A percentile compares a stretch with the other conserved stretches of the same genome.
These are phyloP conservation scores for Acipenser oxyrinchus DNA, from an alignment of 2,797 vertebrate genomes.

Conservation along the genomic window DNA sequence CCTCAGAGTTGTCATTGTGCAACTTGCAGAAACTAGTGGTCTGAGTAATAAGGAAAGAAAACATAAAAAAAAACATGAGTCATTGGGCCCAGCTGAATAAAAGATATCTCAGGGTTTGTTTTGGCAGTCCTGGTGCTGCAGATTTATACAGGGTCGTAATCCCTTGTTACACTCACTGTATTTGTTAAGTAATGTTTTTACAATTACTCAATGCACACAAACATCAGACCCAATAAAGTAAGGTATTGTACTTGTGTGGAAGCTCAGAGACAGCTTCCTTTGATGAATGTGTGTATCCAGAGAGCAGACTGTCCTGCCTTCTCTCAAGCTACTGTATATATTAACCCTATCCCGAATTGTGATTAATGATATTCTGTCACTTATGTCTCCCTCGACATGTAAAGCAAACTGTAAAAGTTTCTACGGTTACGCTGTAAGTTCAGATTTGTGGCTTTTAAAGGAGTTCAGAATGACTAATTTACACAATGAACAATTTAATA, in stretches of 20 bases:
- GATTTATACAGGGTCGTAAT: slow-evolving; percentile 17
- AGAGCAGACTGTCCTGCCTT: slow-evolving; percentile 6
- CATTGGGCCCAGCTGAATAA: slow-evolving; percentile 9
- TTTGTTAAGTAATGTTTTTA: slow-evolving; percentile 16
- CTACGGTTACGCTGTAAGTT: slow-evolving; percentile 6
- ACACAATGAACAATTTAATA: background rate
- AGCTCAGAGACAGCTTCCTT: slow-evolving; percentile 9
- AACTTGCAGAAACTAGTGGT: background rate
- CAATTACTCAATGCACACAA: slow-evolving; percentile 8
- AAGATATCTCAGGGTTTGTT: slow-evolving; percentile 22
- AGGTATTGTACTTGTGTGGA: slow-evolving; percentile 12
- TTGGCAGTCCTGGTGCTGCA: slow-evolving; percentile 16
- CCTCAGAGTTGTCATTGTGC: background rate
- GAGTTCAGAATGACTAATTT: background rate
- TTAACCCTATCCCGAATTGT: slow-evolving; percentile 11
- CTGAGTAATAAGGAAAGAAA: background rate
- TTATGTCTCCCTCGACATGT: slow-evolving; percentile 18
- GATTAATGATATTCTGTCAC: slow-evolving; percentile 13
- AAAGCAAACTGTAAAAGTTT: slow-evolving; percentile 19
- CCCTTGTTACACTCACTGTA: background rate
- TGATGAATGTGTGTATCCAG: slow-evolving; percentile 13
- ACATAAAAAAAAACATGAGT: slow-evolving; percentile 11
- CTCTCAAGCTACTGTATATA: background rate
- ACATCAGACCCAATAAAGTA: slow-evolving; percentile 9
- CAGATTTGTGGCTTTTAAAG: slow-evolving; percentile 10